Conservation (phyloP, 1,140 invertebrate species). For the Drosophila simulans region DNA sequence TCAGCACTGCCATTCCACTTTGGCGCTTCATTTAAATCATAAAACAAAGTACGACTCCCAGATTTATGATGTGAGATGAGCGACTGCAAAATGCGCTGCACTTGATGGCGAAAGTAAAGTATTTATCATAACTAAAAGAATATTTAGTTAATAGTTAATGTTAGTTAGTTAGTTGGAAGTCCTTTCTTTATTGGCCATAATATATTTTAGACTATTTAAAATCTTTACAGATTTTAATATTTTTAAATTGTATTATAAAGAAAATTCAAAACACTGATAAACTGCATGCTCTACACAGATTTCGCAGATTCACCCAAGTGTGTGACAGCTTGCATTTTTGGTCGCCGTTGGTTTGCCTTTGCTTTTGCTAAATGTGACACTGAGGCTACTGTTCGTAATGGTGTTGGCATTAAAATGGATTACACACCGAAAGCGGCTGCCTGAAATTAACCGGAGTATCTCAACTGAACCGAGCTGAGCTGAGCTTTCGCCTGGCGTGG, state of each 20-base stretch:
- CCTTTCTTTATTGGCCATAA: too few species aligned
- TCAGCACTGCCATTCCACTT: constrained; percentile 62
- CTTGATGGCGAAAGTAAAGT: too few species aligned
- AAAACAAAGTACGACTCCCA: constrained; percentile 54
- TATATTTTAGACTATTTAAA: too few species aligned
- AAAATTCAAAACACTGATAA: not conserved
- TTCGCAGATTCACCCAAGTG: constrained; percentile 43
- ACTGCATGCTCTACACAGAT: constrained; percentile 17
- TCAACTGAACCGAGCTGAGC: constrained; percentile 46
- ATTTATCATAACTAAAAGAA: not conserved
- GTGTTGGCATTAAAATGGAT: constrained; percentile 83
- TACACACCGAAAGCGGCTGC: constrained; percentile 73
- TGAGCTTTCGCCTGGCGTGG: constrained; percentile 52
- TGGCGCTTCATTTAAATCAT: constrained; percentile 72
- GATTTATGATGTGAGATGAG: not conserved
- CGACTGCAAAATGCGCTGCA: constrained; percentile 25
- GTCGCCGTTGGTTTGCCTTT: constrained; percentile 39
- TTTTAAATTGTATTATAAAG: too few species aligned
- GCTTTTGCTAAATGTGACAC: constrained; percentile 78
- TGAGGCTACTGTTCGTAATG: constrained; percentile 83
- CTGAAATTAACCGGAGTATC: constrained; percentile 44
- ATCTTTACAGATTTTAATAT: too few species aligned
- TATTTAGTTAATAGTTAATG: too few species aligned
- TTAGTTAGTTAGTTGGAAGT: too few species aligned
- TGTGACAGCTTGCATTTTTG: constrained; percentile 60